Base-by-base conservation (phyloP, 2,797 vertebrate genomes). In the Falco novaeseelandiae region DNA sequence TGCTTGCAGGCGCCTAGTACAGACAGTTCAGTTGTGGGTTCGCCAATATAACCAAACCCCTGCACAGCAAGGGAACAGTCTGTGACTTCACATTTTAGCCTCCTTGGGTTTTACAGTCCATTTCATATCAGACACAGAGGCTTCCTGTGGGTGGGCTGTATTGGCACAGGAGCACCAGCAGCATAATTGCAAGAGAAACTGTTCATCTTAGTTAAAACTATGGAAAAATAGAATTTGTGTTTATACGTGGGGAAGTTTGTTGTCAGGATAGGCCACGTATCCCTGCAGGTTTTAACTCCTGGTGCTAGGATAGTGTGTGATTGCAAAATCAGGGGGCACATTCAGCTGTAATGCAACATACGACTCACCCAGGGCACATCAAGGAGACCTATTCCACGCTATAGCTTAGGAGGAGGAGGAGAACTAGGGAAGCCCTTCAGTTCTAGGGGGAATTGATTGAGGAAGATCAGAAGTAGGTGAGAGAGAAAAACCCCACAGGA, bases 361-460 rank as follows among this genome's bases (percentile, higher is more conserved):
- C 34, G 14, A 9, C 38, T 57, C 44, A n/a, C 16, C 6, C 44
- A 63, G 62, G 20, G 44, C 36, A 17, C 0, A 0, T 14, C 34
- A 1, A 1, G 26, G 46, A 67, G 5, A 54, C 15, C 8, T 49
- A 6, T 30, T 38, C 55, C 1, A 1, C 46, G 20, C 46, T 88
- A 65, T n/a, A 57, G 21, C n/a, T 67, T n/a, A 14, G 49, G 6
- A 86, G 22, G 46, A 4, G 49, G 44, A 65, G 44, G 32, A 66
- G 19, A 42, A 18, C 12, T 22, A 48, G 40, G 12, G 57, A 91
- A 86, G 25, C 13, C 21, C 55, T 61, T 77, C 14, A 34, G 1
- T 57, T 70, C 16, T 6, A 48, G 27, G 2, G 27, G 8, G 8
- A 42, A 38, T 23, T 51, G 9, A 59, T 57, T 89, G 51, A 58